phyloP scores from a whole-genome alignment of 2,888 invertebrate genomes.

The Lochmaea crataegi region DNA sequence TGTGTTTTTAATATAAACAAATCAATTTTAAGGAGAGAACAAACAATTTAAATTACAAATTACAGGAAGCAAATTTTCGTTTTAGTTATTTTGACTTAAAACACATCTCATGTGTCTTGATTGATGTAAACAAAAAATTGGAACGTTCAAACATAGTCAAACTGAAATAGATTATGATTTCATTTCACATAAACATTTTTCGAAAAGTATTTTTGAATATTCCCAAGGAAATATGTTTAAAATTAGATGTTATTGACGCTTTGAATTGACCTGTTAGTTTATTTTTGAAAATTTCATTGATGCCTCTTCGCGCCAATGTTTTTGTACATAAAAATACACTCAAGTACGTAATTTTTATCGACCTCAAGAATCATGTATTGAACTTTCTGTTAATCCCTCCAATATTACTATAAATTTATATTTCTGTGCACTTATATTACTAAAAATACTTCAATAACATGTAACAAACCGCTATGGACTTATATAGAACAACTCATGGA shows the following conservation, averaged over 20 bases:
- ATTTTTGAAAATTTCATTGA: slow-evolving; percentile 16
- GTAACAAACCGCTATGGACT: neutral
- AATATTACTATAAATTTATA: neutral
- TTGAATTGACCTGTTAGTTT: neutral
- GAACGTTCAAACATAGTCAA: slow-evolving; percentile 16
- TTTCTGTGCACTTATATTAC: neutral
- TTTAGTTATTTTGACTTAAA: slow-evolving; percentile 16
- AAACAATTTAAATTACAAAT: neutral
- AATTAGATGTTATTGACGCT: slow-evolving; percentile 20
- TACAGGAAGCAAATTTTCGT: slow-evolving; percentile 2
- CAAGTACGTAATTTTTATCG: neutral
- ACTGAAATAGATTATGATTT: slow-evolving; percentile 28
- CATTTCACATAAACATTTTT: slow-evolving; percentile 21
- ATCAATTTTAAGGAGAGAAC: neutral
- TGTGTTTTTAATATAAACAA: neutral
- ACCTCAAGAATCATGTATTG: neutral
- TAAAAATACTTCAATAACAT: neutral
- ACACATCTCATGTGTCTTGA: slow-evolving; percentile 4
- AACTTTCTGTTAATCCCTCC: neutral
- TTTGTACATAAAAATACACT: neutral
- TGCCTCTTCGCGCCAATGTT: neutral
- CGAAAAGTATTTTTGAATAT: slow-evolving; percentile 3
- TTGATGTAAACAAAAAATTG: slow-evolving; percentile 28
- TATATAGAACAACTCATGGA: neutral
- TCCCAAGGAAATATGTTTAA: slow-evolving; percentile 21